A percentile compares a stretch with the other conserved stretches of the same genome.
phyloP scores from a whole-genome alignment of 2,113 vertebrate genomes.

The Marmota flaviventris region DNA sequence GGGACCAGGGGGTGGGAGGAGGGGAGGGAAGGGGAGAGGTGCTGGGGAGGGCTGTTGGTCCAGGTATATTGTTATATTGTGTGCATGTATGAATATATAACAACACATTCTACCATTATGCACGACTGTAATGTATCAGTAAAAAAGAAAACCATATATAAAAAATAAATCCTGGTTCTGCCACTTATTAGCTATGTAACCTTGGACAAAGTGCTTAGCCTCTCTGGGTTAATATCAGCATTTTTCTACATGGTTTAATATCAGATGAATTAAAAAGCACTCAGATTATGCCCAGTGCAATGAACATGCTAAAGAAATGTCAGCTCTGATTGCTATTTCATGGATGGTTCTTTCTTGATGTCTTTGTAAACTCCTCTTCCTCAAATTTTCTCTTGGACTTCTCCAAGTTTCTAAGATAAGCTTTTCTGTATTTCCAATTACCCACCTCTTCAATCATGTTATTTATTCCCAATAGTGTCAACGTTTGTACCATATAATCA shows the following conservation, averaged over 20 bases:
- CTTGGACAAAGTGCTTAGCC: not conserved
- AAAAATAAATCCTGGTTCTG: not conserved
- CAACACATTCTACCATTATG: no score
- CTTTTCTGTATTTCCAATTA: not conserved
- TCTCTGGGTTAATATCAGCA: not conserved
- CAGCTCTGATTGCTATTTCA: not conserved
- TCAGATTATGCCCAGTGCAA: not conserved
- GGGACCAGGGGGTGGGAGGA: no score
- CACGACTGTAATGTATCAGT: no score
- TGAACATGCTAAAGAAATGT: not conserved
- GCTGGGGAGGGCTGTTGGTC: no score
- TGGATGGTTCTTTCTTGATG: not conserved
- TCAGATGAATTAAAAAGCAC: not conserved
- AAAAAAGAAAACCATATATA: no score
- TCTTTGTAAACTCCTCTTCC: not conserved
- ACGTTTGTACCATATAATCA: not conserved
- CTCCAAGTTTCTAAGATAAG: not conserved
- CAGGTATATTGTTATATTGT: no score
- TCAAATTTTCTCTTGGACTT: not conserved
- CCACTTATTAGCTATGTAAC: not conserved
- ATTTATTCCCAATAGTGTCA: not conserved
- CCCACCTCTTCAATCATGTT: not conserved
- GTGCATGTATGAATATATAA: no score
- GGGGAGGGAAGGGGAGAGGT: no score
- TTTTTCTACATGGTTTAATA: not conserved